A percentile compares a stretch with the other conserved stretches of the same genome.
These are phyloP conservation scores for Caenorhabditis parvicauda DNA, from an alignment of 2,888 invertebrate species.

Conservation along the genomic window DNA sequence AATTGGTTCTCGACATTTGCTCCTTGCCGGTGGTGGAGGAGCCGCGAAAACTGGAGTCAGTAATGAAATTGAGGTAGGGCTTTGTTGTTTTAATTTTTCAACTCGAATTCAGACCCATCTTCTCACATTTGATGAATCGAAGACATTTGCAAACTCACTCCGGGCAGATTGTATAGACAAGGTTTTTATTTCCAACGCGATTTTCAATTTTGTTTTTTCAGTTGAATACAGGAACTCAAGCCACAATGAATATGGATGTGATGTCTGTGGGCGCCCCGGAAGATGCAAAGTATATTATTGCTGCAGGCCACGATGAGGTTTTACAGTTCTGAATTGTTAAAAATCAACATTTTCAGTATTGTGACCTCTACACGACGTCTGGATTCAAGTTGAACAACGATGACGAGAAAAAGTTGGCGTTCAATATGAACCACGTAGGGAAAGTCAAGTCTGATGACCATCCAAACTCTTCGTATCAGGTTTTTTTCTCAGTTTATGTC, in stretches of 20 bases:
- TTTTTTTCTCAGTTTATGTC: too few relatives aligned
- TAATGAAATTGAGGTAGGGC: constrained; percentile 80
- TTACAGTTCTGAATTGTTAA: not conserved
- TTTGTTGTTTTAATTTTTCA: too few relatives aligned
- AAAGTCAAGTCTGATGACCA: constrained; percentile 21
- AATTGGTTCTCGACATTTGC: constrained; percentile 68
- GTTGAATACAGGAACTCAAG: constrained; percentile 44
- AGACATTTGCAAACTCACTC: not conserved
- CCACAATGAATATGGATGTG: constrained; percentile 62
- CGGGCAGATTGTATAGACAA: constrained; percentile 20
- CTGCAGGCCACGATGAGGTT: constrained; percentile 57
- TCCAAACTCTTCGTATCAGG: constrained; percentile 28
- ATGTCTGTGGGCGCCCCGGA: constrained; percentile 16
- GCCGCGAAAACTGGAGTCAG: constrained; percentile 93
- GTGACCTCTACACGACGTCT: constrained; percentile 47
- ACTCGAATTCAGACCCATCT: constrained; percentile 16
- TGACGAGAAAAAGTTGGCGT: constrained; percentile 12
- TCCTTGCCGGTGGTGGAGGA: constrained; percentile 96
- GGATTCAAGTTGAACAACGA: constrained; percentile 27
- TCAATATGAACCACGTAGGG: constrained; percentile 22
- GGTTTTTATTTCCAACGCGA: constrained; percentile 1
- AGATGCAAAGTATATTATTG: constrained; percentile 46
- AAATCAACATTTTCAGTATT: constrained; percentile 29
- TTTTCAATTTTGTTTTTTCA: constrained; percentile 10
- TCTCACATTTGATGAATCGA: constrained; percentile 9